Base-by-base conservation (phyloP, 2,113 vertebrate genomes). In the Chinchilla lanigera region DNA sequence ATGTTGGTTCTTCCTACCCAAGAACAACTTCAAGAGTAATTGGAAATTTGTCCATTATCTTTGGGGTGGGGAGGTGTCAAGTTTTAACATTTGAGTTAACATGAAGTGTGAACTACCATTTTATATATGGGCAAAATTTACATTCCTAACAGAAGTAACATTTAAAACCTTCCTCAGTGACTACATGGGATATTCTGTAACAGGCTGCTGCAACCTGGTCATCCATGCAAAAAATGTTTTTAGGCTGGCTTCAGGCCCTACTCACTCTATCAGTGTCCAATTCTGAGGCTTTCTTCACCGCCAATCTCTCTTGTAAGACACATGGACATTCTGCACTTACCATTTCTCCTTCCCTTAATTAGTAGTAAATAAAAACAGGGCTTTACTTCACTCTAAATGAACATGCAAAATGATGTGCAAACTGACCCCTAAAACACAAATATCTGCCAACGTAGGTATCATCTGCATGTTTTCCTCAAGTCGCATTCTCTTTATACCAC, bases 11-110 rank as follows among this genome's bases (percentile, higher is more conserved):
- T 35, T 65, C 30, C 63, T 33, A 33, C 30, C 30, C 13, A 65
- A 65, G 63, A 65, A 63, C 60, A 63, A 60, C 33, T 69, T 60
- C 56, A 2, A 10, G 71, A 88, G n/a, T 28, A 85, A 47, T 11
- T 65, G 12, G 52, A 73, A 93, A 90, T 3, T 30, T 56, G 77
- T 24, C 60, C 73, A 24, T 22, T 93, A 10, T 63, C 10, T 44
- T 44, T n/a, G 69, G 3, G n/a, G 67, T 33, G 33, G 65, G n/a
- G 5, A 35, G 28, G 8, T 41, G 78, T 28, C 33, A 87, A 35
- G 19, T 81, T 89, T 90, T 75, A 54, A 63, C 22, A 65, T 81
- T 93, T 92, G 88, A 94, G 77, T 17, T 69, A 78, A 47, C 41
- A 73, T 69, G 16, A 69, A 69, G 65, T n/a, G 33, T 16, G 14